Percentiles rank a stretch among this genome's conserved stretches.
Evolutionary conservation across 2,113 vertebrate genomes (phyloP).

Genomic region (Tychaedon coryphoeus): DNA sequence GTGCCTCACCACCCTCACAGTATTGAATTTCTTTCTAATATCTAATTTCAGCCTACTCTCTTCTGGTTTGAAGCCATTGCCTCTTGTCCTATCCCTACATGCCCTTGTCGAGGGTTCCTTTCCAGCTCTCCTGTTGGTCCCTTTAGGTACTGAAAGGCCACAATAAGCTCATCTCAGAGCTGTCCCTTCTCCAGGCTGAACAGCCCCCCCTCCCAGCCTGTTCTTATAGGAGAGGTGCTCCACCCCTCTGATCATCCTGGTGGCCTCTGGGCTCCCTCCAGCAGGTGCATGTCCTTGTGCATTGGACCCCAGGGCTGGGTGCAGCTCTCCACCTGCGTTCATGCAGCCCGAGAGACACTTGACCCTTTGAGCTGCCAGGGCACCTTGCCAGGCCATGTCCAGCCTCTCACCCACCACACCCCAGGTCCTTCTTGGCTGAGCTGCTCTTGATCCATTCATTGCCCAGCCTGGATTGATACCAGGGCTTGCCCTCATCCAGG

Average conservation of each 20-base stretch:
- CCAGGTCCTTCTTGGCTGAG: neutral
- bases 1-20: neutral
- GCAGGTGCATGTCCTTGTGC: neutral
- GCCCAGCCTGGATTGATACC: neutral
- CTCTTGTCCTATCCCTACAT: neutral
- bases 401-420: neutral
- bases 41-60: neutral
- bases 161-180: neutral
- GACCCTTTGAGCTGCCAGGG: neutral
- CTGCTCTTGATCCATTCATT: neutral
- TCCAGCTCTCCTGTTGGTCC: neutral
- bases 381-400: neutral
- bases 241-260: neutral
- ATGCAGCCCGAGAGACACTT: neutral
- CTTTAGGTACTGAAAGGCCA: neutral
- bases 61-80: neutral
- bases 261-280: neutral
- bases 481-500: neutral
- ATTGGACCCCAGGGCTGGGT: neutral
- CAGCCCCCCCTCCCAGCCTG: neutral
- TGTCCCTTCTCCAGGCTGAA: neutral
- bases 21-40: neutral
- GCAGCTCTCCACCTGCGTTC: neutral
- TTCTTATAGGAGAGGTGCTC: neutral
- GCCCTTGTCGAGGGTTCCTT: neutral